These are phyloP conservation scores for Crotalus horridus DNA, from an alignment of 2,113 vertebrate genomes.

Conservation along the genomic window DNA sequence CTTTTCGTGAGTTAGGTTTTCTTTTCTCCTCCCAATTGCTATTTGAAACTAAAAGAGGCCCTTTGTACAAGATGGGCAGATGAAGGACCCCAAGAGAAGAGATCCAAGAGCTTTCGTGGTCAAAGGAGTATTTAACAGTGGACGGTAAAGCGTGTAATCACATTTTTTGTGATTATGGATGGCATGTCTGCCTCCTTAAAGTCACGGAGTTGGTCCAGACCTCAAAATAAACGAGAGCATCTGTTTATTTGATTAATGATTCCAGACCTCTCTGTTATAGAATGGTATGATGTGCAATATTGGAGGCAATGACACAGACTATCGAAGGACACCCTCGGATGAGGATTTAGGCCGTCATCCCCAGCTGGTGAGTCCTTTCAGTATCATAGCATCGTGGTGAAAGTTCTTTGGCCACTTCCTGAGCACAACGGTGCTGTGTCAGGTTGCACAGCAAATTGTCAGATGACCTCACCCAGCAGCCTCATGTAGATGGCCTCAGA, in stretches of 20 bases:
- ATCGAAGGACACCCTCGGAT: constrained; percentile 44
- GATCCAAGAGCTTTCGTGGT: neutral
- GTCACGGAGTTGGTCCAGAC: rapidly evolving
- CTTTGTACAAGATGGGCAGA: neutral
- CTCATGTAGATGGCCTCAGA: neutral
- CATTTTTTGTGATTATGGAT: neutral
- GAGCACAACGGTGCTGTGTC: neutral
- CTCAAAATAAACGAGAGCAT: neutral
- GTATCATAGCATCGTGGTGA: rapidly evolving
- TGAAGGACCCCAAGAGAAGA: neutral
- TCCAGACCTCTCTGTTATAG: constrained; percentile 18
- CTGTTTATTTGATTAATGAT: neutral
- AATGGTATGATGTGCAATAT: constrained; percentile 58
- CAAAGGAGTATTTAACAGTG: neutral
- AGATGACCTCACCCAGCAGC: neutral
- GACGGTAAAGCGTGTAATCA: neutral
- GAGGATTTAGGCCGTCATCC: constrained; percentile 78
- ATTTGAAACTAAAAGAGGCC: neutral
- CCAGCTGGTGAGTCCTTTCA: constrained; percentile 73
- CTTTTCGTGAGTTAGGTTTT: rapidly evolving
- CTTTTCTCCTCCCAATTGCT: neutral
- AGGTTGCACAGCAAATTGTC: neutral
- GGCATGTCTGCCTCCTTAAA: rapidly evolving
- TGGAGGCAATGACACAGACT: constrained; percentile 73
- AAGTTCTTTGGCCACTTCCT: neutral